Percentiles rank a stretch among this genome's conserved stretches.
phyloP scores from a whole-genome alignment of 2,888 invertebrate genomes.

The Microplitis manilae region DNA sequence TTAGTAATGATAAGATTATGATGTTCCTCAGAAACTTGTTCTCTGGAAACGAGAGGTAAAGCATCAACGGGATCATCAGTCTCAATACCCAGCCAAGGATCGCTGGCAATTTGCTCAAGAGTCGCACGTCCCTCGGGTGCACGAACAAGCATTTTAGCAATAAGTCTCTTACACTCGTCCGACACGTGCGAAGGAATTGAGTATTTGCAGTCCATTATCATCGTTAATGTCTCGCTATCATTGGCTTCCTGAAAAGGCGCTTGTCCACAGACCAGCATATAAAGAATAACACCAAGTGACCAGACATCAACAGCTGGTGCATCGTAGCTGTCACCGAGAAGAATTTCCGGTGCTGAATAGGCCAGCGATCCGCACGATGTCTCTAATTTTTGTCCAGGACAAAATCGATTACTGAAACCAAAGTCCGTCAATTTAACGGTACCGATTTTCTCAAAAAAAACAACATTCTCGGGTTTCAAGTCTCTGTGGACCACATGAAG shows the following conservation, averaged over 20 bases:
- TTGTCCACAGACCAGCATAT: conserved; percentile 98
- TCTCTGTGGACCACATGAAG: conserved; percentile 91
- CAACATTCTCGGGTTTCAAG: conserved; percentile 99
- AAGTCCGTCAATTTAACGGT: conserved; percentile 99
- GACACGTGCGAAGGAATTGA: conserved; percentile 92
- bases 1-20: conserved; percentile 92
- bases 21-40: conserved; percentile 93
- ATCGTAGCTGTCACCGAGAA: conserved; percentile 98
- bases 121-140: conserved; percentile 93
- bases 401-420: conserved; percentile 96
- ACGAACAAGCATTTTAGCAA: conserved; percentile 92
- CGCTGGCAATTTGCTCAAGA: conserved; percentile 88
- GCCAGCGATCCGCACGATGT: conserved; percentile 99
- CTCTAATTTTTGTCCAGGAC: conserved; percentile 95
- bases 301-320: conserved; percentile 99
- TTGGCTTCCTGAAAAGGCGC: conserved; percentile 99
- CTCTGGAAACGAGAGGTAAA: conserved; percentile 88
- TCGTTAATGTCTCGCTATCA: conserved; percentile 98
- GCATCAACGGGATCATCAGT: conserved; percentile 75
- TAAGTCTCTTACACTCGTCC: conserved; percentile 88
- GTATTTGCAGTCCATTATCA: conserved; percentile 99
- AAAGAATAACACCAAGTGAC: conserved; percentile 98
- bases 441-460: conserved; percentile 97
- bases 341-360: conserved; percentile 99
- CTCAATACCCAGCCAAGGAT: conserved; percentile 84